Base-by-base conservation (phyloP, 2,797 vertebrate genomes). In the Phrynocephalus forsythii region DNA sequence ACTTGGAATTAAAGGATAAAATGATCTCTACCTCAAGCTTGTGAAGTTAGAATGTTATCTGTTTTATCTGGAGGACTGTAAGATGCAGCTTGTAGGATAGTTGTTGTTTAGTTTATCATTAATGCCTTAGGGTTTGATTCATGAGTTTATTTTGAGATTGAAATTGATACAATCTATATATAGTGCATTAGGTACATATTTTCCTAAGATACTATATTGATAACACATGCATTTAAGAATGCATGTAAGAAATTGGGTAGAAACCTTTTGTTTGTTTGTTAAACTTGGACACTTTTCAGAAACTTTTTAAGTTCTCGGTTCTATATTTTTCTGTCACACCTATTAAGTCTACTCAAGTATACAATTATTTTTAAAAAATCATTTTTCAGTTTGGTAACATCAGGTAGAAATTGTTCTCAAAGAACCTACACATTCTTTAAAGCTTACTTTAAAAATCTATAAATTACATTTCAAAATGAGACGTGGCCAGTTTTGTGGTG, bases 401-500 rank as follows among this genome's bases (percentile, higher is more conserved):
- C 0, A 86, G 50, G 82, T 88, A 80, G 90, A 92, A 93, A 76
- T 83, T 83, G n/a, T 72, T 83, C 87, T 30, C 60, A 9, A 60
- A 67, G 63, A 82, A 28, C 52, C 0, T 60, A 66, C 75, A 24
- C 79, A 89, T 92, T 76, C n/a, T 2, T 73, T 71, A 5, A 86
- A 85, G 86, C 80, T 13, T 20, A 18, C 60, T 63, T 56, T 90
- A 6, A 0, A 91, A 72, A 86, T 67, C 78, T 68, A 69, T 89
- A 87, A 92, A 91, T 91, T 87, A 90, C 88, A 89, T 68, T 89
- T 84, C 73, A 79, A 88, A 94, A 85, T 84, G 87, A 79, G 88
- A 94, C 91, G 93, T 94, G 93, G 92, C 91, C 86, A 93, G 72
- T 82, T 86, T 92, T 91, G 73, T 16, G 3, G 87, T 86, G 88